A percentile compares a stretch with the other conserved stretches of the same genome.
phyloP scores from a whole-genome alignment of 2,888 invertebrate genomes.

The Lampropteryx suffumata region DNA sequence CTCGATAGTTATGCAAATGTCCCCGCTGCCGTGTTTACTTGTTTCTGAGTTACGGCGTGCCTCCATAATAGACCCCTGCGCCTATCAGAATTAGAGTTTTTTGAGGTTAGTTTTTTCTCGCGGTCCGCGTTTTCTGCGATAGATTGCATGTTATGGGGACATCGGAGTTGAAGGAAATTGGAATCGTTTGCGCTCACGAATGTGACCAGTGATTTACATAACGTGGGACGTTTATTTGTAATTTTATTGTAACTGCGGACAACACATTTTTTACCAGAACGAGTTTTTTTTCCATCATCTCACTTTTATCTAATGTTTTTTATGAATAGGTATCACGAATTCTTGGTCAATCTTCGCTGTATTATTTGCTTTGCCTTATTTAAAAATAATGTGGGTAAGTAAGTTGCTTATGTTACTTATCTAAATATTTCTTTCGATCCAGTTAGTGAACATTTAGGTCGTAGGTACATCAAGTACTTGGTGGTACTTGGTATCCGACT shows the following conservation, averaged over 20 bases:
- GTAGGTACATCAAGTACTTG: no score
- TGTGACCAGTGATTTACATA: constrained; percentile 21
- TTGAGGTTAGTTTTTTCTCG: constrained; percentile 44
- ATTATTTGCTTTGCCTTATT: no score
- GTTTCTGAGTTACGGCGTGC: constrained; percentile 78
- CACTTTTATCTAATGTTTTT: no score
- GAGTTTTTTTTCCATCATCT: no score
- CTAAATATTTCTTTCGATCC: no score
- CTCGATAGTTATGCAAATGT: constrained; percentile 80
- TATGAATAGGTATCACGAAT: no score
- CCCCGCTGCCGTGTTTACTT: constrained; percentile 75
- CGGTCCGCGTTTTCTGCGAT: constrained; percentile 49
- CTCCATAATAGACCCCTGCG: constrained; percentile 68
- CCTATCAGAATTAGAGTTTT: constrained; percentile 71
- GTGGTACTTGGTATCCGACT: no score
- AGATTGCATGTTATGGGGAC: constrained; percentile 59
- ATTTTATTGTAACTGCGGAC: background rate
- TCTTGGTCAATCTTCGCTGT: no score
- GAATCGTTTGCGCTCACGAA: constrained; percentile 46
- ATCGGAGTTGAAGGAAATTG: constrained; percentile 41
- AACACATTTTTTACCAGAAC: no score
- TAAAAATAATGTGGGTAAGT: no score
- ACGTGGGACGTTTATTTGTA: constrained; percentile 8
- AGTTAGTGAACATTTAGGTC: no score
- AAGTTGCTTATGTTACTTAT: no score